A percentile compares a stretch with the other conserved stretches of the same genome.
These are phyloP conservation scores for Erithacus rubecula DNA, from an alignment of 2,797 vertebrate genomes.

Conservation along the genomic window DNA sequence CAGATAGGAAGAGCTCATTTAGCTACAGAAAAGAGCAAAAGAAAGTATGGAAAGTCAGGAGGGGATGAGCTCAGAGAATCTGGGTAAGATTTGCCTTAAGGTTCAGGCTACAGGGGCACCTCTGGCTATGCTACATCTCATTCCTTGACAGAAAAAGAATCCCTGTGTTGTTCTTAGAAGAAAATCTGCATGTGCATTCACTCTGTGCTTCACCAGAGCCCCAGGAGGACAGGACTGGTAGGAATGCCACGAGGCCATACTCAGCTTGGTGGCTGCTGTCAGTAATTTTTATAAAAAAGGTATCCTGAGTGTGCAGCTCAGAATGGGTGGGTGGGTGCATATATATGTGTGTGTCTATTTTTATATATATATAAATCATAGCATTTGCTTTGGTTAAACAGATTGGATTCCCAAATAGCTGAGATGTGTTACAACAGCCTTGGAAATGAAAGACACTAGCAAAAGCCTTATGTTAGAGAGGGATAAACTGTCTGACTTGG, in stretches of 20 bases:
- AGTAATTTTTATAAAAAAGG: background rate
- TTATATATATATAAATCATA: background rate
- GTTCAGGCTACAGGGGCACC: background rate
- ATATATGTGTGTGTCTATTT: rapidly evolving
- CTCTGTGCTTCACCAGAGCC: background rate
- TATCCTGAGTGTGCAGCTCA: background rate
- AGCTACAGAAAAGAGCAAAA: background rate
- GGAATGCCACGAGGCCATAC: rapidly evolving
- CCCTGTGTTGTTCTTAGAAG: background rate
- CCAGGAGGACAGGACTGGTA: background rate
- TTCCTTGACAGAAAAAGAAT: background rate
- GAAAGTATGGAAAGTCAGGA: background rate
- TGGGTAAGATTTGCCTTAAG: background rate
- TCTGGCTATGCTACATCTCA: background rate
- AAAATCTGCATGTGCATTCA: background rate
- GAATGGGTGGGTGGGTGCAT: background rate
- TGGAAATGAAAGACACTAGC: background rate
- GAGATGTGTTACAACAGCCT: conserved; percentile 14
- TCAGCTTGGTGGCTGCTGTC: background rate
- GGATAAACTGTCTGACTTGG: background rate
- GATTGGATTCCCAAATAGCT: conserved; percentile 4
- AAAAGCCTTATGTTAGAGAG: background rate
- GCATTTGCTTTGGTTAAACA: background rate
- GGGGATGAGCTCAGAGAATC: background rate
- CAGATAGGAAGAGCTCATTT: background rate